Evolutionary conservation across 2,113 vertebrate genomes (phyloP).

Genomic region (Heloderma charlesbogerti): DNA sequence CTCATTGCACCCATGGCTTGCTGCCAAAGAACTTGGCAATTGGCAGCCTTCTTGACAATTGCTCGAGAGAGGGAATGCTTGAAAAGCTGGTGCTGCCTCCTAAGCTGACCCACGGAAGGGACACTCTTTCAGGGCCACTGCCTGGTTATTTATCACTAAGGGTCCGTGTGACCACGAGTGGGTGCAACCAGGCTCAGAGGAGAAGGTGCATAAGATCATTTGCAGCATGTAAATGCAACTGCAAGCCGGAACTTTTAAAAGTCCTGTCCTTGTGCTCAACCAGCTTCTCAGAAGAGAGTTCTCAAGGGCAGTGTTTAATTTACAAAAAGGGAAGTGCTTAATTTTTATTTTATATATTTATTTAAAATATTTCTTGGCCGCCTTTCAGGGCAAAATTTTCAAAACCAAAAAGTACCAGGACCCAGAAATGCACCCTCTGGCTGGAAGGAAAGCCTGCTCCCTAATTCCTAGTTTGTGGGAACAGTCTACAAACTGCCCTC

Average conservation of each 20-base stretch:
- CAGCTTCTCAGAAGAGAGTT: not conserved
- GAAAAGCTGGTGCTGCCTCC: not conserved
- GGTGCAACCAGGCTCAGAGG: not conserved
- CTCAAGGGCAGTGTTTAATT: not conserved
- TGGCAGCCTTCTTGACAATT: not conserved
- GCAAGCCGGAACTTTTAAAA: not conserved
- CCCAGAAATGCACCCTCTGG: not conserved
- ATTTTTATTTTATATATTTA: not conserved
- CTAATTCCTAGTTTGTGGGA: not conserved
- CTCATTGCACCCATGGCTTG: not conserved
- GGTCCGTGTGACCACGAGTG: not conserved
- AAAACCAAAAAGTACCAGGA: not conserved
- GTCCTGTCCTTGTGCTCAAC: not conserved
- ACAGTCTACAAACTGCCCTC: not conserved
- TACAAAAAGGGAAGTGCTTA: not conserved
- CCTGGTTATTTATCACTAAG: not conserved
- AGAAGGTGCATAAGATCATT: not conserved
- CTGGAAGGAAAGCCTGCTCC: no score
- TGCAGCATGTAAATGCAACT: not conserved
- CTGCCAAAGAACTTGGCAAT: slow-evolving; percentile 4
- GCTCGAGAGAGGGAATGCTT: not conserved
- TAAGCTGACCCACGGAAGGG: no score
- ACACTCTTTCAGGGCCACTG: not conserved
- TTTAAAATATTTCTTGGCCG: no score
- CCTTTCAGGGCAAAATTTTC: not conserved